A percentile compares a stretch with the other conserved stretches of the same genome.
These are phyloP conservation scores for Cyclopterus lumpus DNA, from an alignment of 2,797 vertebrate species.

Conservation along the genomic window DNA sequence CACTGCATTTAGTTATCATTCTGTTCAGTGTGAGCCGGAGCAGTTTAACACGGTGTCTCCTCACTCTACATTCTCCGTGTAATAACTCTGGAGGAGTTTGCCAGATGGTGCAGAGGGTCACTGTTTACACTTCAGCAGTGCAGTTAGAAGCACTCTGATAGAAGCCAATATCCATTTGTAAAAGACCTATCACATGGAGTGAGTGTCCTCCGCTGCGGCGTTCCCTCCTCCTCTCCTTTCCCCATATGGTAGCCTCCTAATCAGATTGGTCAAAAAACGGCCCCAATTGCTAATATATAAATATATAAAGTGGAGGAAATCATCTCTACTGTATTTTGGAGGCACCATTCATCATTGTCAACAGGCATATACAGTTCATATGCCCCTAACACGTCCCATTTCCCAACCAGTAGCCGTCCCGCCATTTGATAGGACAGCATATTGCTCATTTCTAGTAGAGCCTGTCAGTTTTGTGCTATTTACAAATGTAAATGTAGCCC, in stretches of 20 bases:
- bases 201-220: conserved; percentile 51
- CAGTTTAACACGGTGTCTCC: conserved; percentile 42
- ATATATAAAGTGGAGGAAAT: conserved; percentile 78
- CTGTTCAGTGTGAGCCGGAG: conserved; percentile 26
- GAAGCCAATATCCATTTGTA: conserved; percentile 65
- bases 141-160: conserved; percentile 54
- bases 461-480: conserved; percentile 87
- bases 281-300: conserved; percentile 77
- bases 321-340: conserved; percentile 81
- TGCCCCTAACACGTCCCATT: conserved; percentile 85
- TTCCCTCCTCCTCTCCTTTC: conserved; percentile 32
- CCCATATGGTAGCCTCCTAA: conserved; percentile 56
- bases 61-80: conserved; percentile 49
- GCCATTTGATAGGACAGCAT: conserved; percentile 79
- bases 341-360: conserved; percentile 88
- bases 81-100: conserved; percentile 63
- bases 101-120: conserved; percentile 47
- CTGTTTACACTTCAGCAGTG: conserved; percentile 64
- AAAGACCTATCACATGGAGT: conserved; percentile 47
- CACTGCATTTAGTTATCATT: conserved; percentile 39
- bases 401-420: conserved; percentile 77
- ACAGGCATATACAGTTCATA: conserved; percentile 76
- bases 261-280: conserved; percentile 74
- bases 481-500: conserved; percentile 85
- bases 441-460: conserved; percentile 83